Conservation (phyloP, 2,113 vertebrate genomes). For the Catharus bicknelli region DNA sequence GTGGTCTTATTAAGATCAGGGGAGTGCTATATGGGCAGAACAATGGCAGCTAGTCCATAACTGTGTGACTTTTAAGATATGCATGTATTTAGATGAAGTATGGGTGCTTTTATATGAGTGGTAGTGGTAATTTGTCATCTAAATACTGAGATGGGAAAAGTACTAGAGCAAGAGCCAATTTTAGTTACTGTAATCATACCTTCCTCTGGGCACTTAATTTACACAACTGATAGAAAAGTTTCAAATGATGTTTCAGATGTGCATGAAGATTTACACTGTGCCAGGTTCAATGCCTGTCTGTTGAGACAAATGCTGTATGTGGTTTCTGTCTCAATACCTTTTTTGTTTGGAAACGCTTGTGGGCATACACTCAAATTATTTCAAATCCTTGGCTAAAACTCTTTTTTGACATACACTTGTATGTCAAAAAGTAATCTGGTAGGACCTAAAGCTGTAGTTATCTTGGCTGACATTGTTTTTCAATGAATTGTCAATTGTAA, state of each 20-base stretch:
- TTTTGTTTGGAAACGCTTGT: background rate
- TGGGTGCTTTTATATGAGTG: background rate
- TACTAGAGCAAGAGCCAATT: background rate
- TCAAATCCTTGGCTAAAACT: background rate
- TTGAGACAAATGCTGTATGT: rapidly evolving
- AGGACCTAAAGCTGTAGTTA: background rate
- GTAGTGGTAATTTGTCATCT: background rate
- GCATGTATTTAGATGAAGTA: background rate
- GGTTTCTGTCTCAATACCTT: background rate
- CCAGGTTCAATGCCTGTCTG: background rate
- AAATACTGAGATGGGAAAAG: background rate
- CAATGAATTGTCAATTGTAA: background rate
- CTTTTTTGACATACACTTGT: background rate
- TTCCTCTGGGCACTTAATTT: background rate
- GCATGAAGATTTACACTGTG: background rate
- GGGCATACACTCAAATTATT: background rate
- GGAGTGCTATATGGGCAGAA: background rate
- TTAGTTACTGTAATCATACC: background rate
- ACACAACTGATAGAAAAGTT: background rate
- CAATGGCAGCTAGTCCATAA: background rate
- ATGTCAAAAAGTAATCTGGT: background rate
- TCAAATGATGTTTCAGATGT: background rate
- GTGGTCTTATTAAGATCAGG: background rate
- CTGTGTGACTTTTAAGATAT: background rate
- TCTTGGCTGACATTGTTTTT: background rate